These are phyloP conservation scores for Holothuria leucospilota DNA, from an alignment of 53 echinoderm and acorn worm genomes.

Conservation along the genomic window DNA sequence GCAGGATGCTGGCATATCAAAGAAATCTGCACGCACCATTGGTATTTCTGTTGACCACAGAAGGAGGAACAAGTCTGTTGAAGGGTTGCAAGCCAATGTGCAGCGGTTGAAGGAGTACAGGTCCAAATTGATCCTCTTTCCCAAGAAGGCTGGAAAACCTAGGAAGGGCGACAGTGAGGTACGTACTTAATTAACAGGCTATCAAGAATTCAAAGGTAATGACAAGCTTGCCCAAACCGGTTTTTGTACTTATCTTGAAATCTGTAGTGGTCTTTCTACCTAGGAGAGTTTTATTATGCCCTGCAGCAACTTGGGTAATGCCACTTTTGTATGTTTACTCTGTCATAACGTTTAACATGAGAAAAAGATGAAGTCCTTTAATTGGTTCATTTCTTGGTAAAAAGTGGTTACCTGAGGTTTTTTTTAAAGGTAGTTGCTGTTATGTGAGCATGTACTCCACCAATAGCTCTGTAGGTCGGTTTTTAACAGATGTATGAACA, in stretches of 20 bases:
- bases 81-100: slow-evolving; percentile 96
- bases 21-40: slow-evolving; percentile 89
- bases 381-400: no score
- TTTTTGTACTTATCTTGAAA: background rate
- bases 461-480: no score
- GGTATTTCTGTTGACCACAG: slow-evolving; percentile 99
- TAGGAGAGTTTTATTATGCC: background rate
- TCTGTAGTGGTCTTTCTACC: background rate
- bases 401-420: no score
- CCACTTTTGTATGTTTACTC: no score
- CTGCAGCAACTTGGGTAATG: no score
- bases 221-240: no score
- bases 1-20: slow-evolving; percentile 97
- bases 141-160: slow-evolving; percentile 83
- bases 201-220: no score
- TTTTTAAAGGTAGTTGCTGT: no score
- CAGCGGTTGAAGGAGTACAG: slow-evolving; percentile 98
- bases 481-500: no score
- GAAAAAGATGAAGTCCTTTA: no score
- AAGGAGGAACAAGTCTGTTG: slow-evolving; percentile 92
- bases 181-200: slow-evolving; percentile 7
- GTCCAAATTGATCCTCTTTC: slow-evolving; percentile 98
- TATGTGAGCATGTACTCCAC: no score
- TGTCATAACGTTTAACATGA: no score
- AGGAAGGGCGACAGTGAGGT: slow-evolving; percentile 93